Evolutionary conservation across 2,113 vertebrate genomes (phyloP).

Genomic region (Phrynocephalus versicolor): DNA sequence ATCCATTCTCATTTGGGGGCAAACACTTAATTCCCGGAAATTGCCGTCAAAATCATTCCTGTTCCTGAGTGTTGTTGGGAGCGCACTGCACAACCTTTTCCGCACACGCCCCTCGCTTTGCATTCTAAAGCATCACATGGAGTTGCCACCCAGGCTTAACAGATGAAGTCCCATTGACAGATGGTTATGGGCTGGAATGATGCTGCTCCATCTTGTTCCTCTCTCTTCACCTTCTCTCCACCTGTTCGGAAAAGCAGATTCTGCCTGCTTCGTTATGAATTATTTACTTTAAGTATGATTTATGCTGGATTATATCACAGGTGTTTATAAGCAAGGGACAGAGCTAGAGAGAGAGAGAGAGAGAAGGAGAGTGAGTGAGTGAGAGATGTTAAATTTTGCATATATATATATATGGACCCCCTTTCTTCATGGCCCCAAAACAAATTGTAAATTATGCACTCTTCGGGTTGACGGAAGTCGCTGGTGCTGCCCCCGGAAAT

Average conservation of each 20-base stretch:
- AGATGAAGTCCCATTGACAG: fast-evolving
- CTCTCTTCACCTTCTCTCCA: neutral
- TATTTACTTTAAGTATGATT: neutral
- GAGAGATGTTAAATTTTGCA: neutral
- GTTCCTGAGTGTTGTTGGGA: no score
- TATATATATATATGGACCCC: no score
- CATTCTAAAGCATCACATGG: neutral
- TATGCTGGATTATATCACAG: neutral
- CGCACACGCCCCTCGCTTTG: neutral
- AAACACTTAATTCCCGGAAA: no score
- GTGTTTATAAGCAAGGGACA: neutral
- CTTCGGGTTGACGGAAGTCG: neutral
- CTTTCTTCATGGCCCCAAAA: neutral
- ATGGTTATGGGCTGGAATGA: neutral
- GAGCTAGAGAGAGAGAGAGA: neutral
- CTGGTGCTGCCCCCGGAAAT: conserved; percentile 3
- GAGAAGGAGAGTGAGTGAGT: neutral
- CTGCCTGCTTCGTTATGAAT: neutral
- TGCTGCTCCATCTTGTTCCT: neutral
- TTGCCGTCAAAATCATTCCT: no score
- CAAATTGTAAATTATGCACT: conserved; percentile 32
- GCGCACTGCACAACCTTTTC: no score
- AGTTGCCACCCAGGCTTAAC: neutral
- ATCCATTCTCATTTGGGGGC: no score
- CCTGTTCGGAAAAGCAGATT: neutral